Conservation (phyloP, 37 sponge, comb jelly and placozoan species). For the Axinella damicornis region DNA sequence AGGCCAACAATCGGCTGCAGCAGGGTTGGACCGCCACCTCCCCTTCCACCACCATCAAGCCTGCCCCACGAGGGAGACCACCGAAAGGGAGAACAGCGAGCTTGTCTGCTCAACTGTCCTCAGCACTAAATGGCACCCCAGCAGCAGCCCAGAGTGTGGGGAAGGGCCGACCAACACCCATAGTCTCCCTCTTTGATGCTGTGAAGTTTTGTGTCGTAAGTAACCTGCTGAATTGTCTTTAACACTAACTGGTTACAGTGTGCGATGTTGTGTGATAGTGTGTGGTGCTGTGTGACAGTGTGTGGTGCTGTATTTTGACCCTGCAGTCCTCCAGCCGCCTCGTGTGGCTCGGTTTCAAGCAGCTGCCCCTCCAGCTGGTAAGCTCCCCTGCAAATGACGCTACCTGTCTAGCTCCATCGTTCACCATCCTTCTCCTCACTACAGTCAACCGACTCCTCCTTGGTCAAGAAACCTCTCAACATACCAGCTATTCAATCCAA, state of each 20-base stretch:
- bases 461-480: conserved; percentile 67
- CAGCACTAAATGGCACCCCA: not conserved
- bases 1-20: conserved; percentile 18
- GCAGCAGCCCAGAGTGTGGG: not conserved
- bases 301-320: no score
- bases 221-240: not conserved
- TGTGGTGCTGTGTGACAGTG: no score
- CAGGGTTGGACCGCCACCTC: conserved; percentile 18
- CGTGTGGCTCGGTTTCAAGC: conserved; percentile 32
- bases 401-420: no score
- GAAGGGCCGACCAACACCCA: not conserved
- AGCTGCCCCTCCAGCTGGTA: not conserved
- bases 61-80: no score
- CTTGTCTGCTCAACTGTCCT: not conserved
- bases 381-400: not conserved
- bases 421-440: no score
- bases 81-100: no score
- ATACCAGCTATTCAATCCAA: conserved; percentile 48
- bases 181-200: not conserved
- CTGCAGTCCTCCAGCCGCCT: conserved; percentile 20
- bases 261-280: no score
- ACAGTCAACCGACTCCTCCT: conserved; percentile 8
- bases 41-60: not conserved
- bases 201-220: conserved; percentile 31
- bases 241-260: no score